Evolutionary conservation across 2,113 vertebrate species (phyloP).

Genomic region (Melanotaenia duboulayi): DNA sequence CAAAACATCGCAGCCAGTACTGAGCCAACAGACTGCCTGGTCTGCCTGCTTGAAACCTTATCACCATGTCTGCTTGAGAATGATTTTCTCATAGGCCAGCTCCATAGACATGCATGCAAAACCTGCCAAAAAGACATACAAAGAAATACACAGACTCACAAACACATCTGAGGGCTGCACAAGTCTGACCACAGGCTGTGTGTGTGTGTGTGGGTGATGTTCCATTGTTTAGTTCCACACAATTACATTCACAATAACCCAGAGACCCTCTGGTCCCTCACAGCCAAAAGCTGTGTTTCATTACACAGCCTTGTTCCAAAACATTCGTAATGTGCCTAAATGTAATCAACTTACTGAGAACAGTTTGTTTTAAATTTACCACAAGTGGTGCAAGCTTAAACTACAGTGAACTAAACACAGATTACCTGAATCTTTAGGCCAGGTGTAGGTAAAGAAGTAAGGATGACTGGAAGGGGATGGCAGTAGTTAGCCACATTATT

Average conservation of each 20-base stretch:
- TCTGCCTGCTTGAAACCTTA: slow-evolving; percentile 11
- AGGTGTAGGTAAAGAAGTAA: slow-evolving; percentile 10
- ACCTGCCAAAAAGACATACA: slow-evolving; percentile 11
- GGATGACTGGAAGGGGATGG: slow-evolving; percentile 9
- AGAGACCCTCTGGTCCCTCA: slow-evolving; percentile 53
- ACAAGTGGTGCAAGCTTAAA: slow-evolving; percentile 34
- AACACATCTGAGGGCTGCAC: slow-evolving; percentile 21
- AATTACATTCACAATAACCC: slow-evolving; percentile 78
- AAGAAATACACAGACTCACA: slow-evolving; percentile 17
- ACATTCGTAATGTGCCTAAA: slow-evolving; percentile 63
- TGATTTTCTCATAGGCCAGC: slow-evolving; percentile 23
- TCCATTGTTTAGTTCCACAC: slow-evolving; percentile 76
- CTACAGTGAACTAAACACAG: slow-evolving; percentile 4
- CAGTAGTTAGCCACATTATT: slow-evolving; percentile 22
- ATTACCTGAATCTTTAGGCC: slow-evolving; percentile 8
- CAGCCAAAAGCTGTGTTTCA: slow-evolving; percentile 64
- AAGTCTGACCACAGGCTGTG: slow-evolving; percentile 45
- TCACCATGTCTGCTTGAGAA: slow-evolving; percentile 13
- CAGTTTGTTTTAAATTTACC: slow-evolving; percentile 57
- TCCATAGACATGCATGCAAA: slow-evolving; percentile 12
- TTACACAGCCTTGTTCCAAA: slow-evolving; percentile 62
- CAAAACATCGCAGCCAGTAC: slow-evolving; percentile 25
- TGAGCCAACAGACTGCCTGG: slow-evolving; percentile 18
- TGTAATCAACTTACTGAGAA: slow-evolving; percentile 66
- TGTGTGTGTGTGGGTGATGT: slow-evolving; percentile 55